Percentiles rank a stretch among this genome's conserved stretches.
phyloP scores from a whole-genome alignment of 1,140 invertebrate species.

The Gerris buenoi region DNA sequence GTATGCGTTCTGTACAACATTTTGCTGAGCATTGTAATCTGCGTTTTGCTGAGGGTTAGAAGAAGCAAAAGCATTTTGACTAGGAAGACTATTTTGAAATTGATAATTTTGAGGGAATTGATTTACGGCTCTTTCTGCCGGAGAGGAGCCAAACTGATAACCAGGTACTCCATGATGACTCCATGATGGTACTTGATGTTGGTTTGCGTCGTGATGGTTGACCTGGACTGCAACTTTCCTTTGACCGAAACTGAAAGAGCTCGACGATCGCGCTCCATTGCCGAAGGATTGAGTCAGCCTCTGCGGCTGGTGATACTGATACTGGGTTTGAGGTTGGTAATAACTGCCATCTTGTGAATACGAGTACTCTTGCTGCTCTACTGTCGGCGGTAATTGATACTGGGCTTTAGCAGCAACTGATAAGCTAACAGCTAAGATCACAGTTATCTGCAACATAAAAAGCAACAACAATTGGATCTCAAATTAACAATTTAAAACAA shows the following conservation, averaged over 20 bases:
- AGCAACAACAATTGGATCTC: no score
- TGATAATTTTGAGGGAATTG: no score
- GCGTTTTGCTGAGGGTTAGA: no score
- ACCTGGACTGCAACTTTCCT: neutral
- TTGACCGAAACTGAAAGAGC: neutral
- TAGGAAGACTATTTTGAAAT: no score
- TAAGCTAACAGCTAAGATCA: neutral
- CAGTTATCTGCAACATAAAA: neutral
- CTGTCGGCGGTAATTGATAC: neutral
- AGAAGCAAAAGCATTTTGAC: no score
- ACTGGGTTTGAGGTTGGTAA: neutral
- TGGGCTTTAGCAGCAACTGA: neutral
- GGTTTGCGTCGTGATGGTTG: neutral
- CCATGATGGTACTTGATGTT: neutral
- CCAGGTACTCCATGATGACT: neutral
- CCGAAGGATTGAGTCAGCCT: neutral
- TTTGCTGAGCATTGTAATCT: no score
- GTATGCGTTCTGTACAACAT: no score
- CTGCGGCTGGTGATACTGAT: neutral
- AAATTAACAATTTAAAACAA: no score
- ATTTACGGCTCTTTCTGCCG: no score
- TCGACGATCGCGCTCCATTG: neutral
- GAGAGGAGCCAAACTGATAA: no score
- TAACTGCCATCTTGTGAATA: no score
- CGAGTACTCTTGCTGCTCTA: neutral